Conservation (phyloP, 2,797 vertebrate genomes). For the Pipistrellus nathusii region DNA sequence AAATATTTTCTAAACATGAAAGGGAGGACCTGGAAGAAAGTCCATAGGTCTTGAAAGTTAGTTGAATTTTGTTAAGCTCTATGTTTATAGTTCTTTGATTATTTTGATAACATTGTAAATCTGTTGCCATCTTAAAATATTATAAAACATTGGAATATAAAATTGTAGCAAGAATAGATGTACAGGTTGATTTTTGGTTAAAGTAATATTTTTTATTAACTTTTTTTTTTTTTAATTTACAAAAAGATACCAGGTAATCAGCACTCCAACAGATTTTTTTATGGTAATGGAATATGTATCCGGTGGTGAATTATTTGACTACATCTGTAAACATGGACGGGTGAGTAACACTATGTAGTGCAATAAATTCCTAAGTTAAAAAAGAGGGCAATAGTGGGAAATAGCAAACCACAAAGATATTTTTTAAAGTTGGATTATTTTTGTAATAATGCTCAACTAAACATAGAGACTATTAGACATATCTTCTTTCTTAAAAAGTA, state of each 20-base stretch:
- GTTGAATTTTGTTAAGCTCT: slow-evolving; percentile 8
- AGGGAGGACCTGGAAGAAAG: background rate
- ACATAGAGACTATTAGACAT: background rate
- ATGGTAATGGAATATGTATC: slow-evolving; percentile 99
- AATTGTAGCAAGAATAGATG: background rate
- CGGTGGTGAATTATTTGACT: slow-evolving; percentile 98
- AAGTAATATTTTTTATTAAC: slow-evolving; percentile 19
- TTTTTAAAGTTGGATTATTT: slow-evolving; percentile 75
- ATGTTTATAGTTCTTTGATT: background rate
- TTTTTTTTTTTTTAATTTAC: slow-evolving; percentile 1
- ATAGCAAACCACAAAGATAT: slow-evolving; percentile 36
- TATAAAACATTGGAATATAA: background rate
- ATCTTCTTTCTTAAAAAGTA: slow-evolving; percentile 29
- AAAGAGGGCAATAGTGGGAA: slow-evolving; percentile 65
- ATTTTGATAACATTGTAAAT: slow-evolving; percentile 21
- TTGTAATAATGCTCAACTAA: slow-evolving; percentile 60
- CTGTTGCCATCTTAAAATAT: slow-evolving; percentile 43
- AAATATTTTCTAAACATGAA: background rate
- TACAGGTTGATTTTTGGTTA: slow-evolving; percentile 8
- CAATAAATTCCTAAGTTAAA: background rate
- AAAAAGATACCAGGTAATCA: slow-evolving; percentile 98
- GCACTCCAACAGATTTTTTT: slow-evolving; percentile 98
- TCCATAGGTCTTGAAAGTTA: background rate
- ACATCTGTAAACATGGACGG: slow-evolving; percentile 98
- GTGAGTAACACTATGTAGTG: slow-evolving; percentile 88